These are phyloP conservation scores for Microvelia longipes DNA, from an alignment of 1,140 invertebrate genomes.

Conservation along the genomic window DNA sequence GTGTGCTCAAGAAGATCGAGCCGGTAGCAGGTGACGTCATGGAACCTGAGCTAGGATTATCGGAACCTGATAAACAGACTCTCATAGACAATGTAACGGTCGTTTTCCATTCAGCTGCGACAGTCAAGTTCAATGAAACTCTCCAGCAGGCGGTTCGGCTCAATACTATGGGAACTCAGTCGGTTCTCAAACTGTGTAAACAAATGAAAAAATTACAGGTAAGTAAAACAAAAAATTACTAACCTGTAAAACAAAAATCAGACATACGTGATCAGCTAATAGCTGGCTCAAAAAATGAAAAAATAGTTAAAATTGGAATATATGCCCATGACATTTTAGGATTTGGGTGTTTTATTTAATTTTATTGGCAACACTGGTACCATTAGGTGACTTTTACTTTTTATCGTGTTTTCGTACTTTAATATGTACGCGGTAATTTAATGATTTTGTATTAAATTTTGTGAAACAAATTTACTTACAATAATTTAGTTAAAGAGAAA, in stretches of 20 bases:
- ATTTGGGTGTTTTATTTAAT: background rate
- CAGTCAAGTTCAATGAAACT: conserved; percentile 33
- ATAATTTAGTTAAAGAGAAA: too few species aligned
- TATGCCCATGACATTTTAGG: too few species aligned
- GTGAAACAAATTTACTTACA: too few species aligned
- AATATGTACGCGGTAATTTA: too few species aligned
- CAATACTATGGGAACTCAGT: conserved; percentile 27
- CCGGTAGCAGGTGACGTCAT: conserved; percentile 43
- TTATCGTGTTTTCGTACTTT: too few species aligned
- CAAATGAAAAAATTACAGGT: conserved; percentile 33
- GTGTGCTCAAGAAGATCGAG: conserved; percentile 35
- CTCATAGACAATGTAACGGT: conserved; percentile 47
- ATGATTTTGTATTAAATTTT: too few species aligned
- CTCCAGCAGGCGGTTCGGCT: conserved; percentile 25
- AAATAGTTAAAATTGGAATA: too few species aligned
- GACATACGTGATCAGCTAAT: too few species aligned
- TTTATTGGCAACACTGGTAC: too few species aligned
- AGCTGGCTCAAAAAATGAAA: too few species aligned
- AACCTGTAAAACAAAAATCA: too few species aligned
- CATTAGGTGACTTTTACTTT: too few species aligned
- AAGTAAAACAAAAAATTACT: conserved; percentile 11
- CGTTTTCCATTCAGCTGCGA: conserved; percentile 55
- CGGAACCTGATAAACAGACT: conserved; percentile 25
- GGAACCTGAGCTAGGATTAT: conserved; percentile 33
- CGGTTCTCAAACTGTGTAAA: conserved; percentile 28